Percentiles rank a stretch among this genome's conserved stretches.
phyloP scores from a whole-genome alignment of 2,113 vertebrate species.

The Silurus glanis region DNA sequence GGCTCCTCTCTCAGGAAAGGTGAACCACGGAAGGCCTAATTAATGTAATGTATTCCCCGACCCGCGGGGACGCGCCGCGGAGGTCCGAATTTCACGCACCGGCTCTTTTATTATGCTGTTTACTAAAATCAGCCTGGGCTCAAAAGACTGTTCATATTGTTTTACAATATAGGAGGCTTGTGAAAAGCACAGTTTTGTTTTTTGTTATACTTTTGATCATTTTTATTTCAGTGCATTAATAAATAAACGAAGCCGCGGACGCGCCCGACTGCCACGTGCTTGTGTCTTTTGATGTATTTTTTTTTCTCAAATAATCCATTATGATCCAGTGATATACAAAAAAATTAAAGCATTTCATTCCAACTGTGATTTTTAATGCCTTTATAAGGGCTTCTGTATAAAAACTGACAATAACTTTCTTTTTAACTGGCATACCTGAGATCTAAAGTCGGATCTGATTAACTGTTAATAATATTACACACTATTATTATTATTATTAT shows the following conservation, averaged over 20 bases:
- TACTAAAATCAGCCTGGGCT: constrained; percentile 59
- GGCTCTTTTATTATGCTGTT: constrained; percentile 82
- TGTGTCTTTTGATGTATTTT: too few species aligned
- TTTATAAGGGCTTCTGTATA: not conserved
- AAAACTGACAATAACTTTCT: constrained; percentile 4
- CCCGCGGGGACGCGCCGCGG: constrained; percentile 89
- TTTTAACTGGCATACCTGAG: constrained; percentile 17
- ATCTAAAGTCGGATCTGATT: not conserved
- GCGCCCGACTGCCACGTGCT: too few species aligned
- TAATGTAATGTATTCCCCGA: constrained; percentile 99
- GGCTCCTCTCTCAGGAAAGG: constrained; percentile 95
- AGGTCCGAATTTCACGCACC: constrained; percentile 76
- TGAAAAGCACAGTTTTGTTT: not conserved
- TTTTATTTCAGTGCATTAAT: too few species aligned
- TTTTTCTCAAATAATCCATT: too few species aligned
- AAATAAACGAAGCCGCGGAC: too few species aligned
- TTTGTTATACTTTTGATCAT: too few species aligned
- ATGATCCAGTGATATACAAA: too few species aligned
- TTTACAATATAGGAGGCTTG: constrained; percentile 57
- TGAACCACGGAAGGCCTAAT: constrained; percentile 99
- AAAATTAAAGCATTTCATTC: too few species aligned
- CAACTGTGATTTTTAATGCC: constrained; percentile 4
- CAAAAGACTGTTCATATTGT: constrained; percentile 73
- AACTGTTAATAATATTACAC: not conserved
- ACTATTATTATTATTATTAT: not conserved